Evolutionary conservation across 1,140 invertebrate species (phyloP), one percentile per base, ranked within the genome.

Genomic region (Tribolium madens): DNA sequence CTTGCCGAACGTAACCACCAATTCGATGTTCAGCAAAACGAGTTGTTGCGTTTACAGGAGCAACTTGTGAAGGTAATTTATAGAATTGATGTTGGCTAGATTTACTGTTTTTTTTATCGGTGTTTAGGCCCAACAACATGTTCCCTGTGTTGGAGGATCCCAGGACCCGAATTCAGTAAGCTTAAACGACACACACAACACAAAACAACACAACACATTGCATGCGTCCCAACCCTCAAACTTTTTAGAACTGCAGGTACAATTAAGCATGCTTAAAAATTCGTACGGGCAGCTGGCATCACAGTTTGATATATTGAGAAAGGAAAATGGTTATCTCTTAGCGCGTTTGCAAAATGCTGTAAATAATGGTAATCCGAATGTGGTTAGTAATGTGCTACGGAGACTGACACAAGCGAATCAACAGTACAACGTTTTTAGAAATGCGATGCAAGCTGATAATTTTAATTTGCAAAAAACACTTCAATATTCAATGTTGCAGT

Each of bases 101-200:
- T 26, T 42, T 42, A 1, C 4, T 42, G 9, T 42, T 26, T n/a
- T 70, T 36, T 9, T 57, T 0, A 10, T 57, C 13, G 21, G 18
- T 69, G 14, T 52, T 13, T 42, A 72, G 70, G 70, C 47, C 1
- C 70, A 33, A 21, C 13, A 72, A 72, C 17, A 1, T 9, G 17
- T 46, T 10, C 13, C 18, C 6, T 26, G 5, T 21, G 17, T 9
- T 26, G 52, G 17, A 64, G 52, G 36, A 64, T 10, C 13, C 5
- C 13, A 10, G 53, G 52, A 57, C 3, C 73, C 53, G 46, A 75
- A 68, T 50, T 60, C 73, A 64, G 73, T 60, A 64, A 76, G 53
- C 74, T 70, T 68, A 64, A 47, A 76, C 57, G n/a, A 50, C 74
- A 76, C 68, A 17, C 14, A 50, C 42, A 72, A 70, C 42, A 76